Base-by-base conservation (phyloP, 2,888 invertebrate species). In the Lathronympha strigana region DNA sequence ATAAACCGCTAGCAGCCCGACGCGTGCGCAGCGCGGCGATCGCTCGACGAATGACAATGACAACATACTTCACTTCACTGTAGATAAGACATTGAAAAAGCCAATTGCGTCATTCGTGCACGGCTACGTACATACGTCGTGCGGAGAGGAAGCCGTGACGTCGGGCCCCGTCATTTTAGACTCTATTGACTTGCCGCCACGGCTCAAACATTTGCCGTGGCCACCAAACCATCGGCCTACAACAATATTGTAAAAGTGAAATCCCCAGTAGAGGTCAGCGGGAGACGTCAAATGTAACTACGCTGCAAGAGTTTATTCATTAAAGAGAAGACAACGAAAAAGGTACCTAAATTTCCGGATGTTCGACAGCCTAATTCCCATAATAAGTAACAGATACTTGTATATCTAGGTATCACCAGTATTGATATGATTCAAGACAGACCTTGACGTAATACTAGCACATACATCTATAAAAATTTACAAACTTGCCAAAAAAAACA, bases 51-150 rank as follows among this genome's bases (percentile, higher is more conserved):
- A 86, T 90, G 91, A 90, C 90, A 89, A 88, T 89, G 88, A 66
- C 66, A 66, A 66, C 66, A 66, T 66, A 66, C 66, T 66, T 66
- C 83, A 86, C 87, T 84, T 86, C 87, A 80, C 82, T 81, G 87
- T 86, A 90, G 90, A 90, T 91, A 91, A 91, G 91, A 90, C 91
- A 90, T 91, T 91, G 91, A 91, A 91, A 91, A 90, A 89, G 88
- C 88, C 89, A 90, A 90, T 90, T 91, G 91, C 91, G 91, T 91
- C 91, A 90, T 88, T 78, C 76, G 76, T 72, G 85, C 88, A 86
- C 88, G 80, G 83, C 90, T 88, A 90, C 90, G 87, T 90, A 90
- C 90, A 87, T 90, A 90, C 90, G 86, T 66, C 67, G 64, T 80
- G 83, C 81, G 75, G 85, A 85, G 87, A 89, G 88, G 89, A 88